Evolutionary conservation across 1,140 invertebrate species (phyloP), one percentile per base, ranked within the genome.

Genomic region (Danaus plexippus): DNA sequence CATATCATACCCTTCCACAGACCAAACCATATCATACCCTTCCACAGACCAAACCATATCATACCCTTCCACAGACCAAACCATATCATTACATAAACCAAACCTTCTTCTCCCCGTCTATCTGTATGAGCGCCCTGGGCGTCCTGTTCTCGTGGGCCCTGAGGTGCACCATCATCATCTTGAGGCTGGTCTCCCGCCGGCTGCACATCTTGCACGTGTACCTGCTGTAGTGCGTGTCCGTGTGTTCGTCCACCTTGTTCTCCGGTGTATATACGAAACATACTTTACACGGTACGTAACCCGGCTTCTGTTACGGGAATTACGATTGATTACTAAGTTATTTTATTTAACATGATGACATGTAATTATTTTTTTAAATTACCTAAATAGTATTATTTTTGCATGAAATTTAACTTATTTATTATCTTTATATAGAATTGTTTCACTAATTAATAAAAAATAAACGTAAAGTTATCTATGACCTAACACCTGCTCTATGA

Each of bases 251-350:
- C 8, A 79, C 32, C 5, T 70, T 67, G 0, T 45, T 42, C 12
- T 77, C 67, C 0, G 72, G 69, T 0, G 78, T 13, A 45, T 78
- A 85, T 8, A 70, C 64, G 61, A 75, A 78, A 59, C 81, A 85
- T 0, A 85, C 63, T 61, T 77, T 80, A 52, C 81, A 85, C 0
- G 75, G 49, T 4, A 57, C 43, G 9, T 59, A 58, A 4, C 72
- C 66, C 0, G 69, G 64, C 62, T 66, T 75, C 76, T 85, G 67
- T 9, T 54, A 57, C 54, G 0, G 46, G 43, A 10, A 12, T 0
- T 43, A 49, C 45, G 43, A 55, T 15, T 49, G 46, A 12, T 12
- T 42, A 51, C 43, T 40, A 12, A 12, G 43, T 42, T 51, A 43
- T 9, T 43, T 11, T 47, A 12, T 11, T 47, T 11, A 47, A 47